Evolutionary conservation across 2,113 vertebrate genomes (phyloP).

Genomic region (Hucho hucho): DNA sequence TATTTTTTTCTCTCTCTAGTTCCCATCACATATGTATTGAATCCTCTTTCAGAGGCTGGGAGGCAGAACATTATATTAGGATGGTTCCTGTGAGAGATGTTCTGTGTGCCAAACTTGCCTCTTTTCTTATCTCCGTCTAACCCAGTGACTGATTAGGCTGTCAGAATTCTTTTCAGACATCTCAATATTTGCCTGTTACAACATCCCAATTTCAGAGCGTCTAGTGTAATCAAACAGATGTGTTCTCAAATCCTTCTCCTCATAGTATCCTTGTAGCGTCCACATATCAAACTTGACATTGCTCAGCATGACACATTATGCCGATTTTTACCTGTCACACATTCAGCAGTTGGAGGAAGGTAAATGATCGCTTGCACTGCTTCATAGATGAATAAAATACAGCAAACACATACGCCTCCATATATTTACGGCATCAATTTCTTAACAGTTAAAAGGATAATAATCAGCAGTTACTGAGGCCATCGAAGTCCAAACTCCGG

Average conservation of each 20-base stretch:
- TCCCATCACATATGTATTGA: constrained; percentile 88
- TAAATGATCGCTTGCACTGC: neutral
- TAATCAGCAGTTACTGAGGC: neutral
- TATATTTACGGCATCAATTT: neutral
- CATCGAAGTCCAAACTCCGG: neutral
- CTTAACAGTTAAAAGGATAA: neutral
- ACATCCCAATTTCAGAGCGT: constrained; percentile 66
- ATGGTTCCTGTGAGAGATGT: constrained; percentile 79
- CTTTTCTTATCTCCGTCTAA: constrained; percentile 52
- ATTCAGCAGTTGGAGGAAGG: neutral
- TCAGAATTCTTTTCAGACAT: constrained; percentile 83
- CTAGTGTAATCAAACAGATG: constrained; percentile 42
- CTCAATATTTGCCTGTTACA: constrained; percentile 92
- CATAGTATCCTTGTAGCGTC: neutral
- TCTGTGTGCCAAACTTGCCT: constrained; percentile 81
- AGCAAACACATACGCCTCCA: no score
- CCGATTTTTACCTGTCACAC: neutral
- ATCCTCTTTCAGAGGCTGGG: constrained; percentile 76
- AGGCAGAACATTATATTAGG: constrained; percentile 84
- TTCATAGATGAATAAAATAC: neutral
- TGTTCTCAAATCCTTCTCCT: constrained; percentile 36
- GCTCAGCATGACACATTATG: neutral
- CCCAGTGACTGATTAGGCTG: constrained; percentile 82
- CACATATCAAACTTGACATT: neutral
- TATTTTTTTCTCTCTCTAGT: constrained; percentile 68